phyloP scores from a whole-genome alignment of 2,888 invertebrate genomes.

The Encarsia formosa region DNA sequence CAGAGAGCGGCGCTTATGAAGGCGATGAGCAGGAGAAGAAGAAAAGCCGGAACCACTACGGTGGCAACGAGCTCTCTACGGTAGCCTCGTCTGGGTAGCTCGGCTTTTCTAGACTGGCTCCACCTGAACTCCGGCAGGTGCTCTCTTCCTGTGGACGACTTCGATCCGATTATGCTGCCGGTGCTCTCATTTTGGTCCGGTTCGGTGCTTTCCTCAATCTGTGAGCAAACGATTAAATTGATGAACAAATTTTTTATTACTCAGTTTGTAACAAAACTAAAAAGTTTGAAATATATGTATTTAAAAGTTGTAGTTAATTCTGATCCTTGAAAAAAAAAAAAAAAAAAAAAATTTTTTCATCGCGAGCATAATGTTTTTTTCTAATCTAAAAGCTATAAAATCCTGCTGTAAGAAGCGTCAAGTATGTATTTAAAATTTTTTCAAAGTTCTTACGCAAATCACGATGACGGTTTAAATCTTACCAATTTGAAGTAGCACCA shows the following conservation, averaged over 20 bases:
- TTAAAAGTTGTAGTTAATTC: too few species aligned
- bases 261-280: background rate
- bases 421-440: too few species aligned
- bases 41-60: constrained; percentile 65
- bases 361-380: too few species aligned
- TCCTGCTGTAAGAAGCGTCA: too few species aligned
- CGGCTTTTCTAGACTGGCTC: constrained; percentile 59
- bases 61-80: constrained; percentile 66
- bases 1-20: constrained; percentile 70
- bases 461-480: too few species aligned
- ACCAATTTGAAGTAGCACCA: constrained; percentile 88
- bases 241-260: background rate
- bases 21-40: constrained; percentile 64
- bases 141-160: background rate
- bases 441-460: too few species aligned
- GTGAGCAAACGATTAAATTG: background rate
- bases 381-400: too few species aligned
- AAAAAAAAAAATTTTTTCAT: too few species aligned
- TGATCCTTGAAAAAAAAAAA: too few species aligned
- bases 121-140: constrained; percentile 53
- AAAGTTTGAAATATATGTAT: too few species aligned
- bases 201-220: constrained; percentile 43
- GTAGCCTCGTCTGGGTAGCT: constrained; percentile 67
- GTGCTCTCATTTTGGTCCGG: constrained; percentile 42
- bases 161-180: constrained; percentile 33